Evolutionary conservation across 2,888 invertebrate species (phyloP).

Genomic region (Plebejus melissa): DNA sequence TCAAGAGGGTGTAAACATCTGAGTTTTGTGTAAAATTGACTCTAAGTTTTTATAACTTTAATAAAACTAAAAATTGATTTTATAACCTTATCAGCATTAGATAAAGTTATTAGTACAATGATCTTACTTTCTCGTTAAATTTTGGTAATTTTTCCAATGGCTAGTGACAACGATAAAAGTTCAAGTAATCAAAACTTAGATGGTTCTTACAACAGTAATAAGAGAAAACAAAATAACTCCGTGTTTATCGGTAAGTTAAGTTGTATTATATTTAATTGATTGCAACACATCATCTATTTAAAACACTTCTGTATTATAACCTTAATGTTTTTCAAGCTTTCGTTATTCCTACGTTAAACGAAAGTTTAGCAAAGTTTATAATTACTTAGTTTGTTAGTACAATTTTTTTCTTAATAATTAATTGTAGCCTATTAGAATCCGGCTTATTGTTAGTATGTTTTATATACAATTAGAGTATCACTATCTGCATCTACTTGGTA

Average conservation of each 20-base stretch:
- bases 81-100: not conserved
- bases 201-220: conserved; percentile 62
- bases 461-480: too few species aligned
- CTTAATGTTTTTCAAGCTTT: not conserved
- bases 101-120: conserved; percentile 27
- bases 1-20: conserved; percentile 64
- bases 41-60: conserved; percentile 46
- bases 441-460: too few species aligned
- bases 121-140: conserved; percentile 30
- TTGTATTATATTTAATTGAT: conserved; percentile 24
- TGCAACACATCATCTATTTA: not conserved
- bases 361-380: not conserved
- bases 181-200: conserved; percentile 69
- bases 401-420: not conserved
- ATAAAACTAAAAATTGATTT: conserved; percentile 15
- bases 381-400: not conserved
- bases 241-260: conserved; percentile 57
- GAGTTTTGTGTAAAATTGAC: conserved; percentile 45
- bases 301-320: not conserved
- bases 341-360: not conserved
- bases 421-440: not conserved
- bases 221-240: conserved; percentile 53
- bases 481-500: too few species aligned
- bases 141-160: conserved; percentile 62
- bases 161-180: conserved; percentile 76